Conservation (phyloP, 23 tunicate genomes). For the Corella eumyota region DNA sequence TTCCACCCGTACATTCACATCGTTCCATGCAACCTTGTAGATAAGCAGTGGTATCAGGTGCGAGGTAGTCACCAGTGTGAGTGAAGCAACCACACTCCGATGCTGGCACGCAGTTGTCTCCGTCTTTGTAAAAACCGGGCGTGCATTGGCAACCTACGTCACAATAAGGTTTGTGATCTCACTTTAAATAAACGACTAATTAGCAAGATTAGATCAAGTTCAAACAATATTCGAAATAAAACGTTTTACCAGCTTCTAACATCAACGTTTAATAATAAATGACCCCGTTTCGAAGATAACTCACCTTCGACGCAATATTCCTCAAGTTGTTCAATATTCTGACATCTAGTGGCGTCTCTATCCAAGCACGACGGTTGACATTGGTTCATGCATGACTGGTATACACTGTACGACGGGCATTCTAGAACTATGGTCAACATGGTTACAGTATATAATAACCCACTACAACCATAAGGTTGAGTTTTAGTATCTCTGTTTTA, state of each 20-base stretch:
- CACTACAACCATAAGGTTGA: no score
- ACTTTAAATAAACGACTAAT: no score
- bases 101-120: conserved; percentile 14
- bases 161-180: no score
- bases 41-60: no score
- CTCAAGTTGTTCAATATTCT: conserved; percentile 24
- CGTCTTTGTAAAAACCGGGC: conserved; percentile 20
- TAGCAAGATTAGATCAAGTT: no score
- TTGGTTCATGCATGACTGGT: conserved; percentile 29
- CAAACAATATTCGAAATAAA: no score
- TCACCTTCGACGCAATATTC: conserved; percentile 58
- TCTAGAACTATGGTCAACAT: conserved; percentile 8
- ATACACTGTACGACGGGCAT: conserved; percentile 28
- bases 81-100: conserved; percentile 38
- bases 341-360: conserved; percentile 18
- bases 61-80: conserved; percentile 17
- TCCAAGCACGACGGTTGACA: conserved; percentile 75
- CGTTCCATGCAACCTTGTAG: conserved; percentile 11
- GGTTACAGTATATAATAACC: no score
- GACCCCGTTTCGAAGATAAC: no score
- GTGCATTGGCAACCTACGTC: conserved; percentile 55
- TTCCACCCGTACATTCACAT: conserved; percentile 30
- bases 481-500: no score
- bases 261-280: no score
- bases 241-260: no score